These are phyloP conservation scores for Buceros bicornis DNA, from an alignment of 2,797 vertebrate species.

Conservation along the genomic window DNA sequence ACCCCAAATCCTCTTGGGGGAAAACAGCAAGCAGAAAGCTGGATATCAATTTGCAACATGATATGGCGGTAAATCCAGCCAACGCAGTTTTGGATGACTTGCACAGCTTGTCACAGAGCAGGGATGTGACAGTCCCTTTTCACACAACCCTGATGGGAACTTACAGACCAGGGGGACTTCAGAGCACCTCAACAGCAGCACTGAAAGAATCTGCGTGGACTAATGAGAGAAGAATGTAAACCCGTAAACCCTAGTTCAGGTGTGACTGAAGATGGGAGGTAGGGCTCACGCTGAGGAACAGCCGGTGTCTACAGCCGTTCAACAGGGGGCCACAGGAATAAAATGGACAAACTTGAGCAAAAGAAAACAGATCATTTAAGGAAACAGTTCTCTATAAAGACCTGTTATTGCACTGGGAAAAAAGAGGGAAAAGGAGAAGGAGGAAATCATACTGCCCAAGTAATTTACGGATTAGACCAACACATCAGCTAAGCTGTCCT, in stretches of 20 bases:
- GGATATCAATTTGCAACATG: background rate
- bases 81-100: background rate
- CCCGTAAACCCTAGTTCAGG: background rate
- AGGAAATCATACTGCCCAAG: background rate
- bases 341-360: background rate
- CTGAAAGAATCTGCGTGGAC: background rate
- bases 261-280: background rate
- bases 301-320: background rate
- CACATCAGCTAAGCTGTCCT: background rate
- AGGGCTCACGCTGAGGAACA: background rate
- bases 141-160: background rate
- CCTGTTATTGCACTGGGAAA: background rate
- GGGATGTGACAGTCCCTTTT: rapidly evolving
- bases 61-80: background rate
- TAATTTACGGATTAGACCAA: background rate
- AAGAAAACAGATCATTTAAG: background rate
- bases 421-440: background rate
- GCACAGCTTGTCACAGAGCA: background rate
- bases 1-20: background rate
- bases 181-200: background rate
- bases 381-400: background rate
- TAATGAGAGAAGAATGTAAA: background rate
- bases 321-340: background rate
- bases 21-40: background rate
- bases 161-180: background rate